Base-by-base conservation (phyloP, 2,888 invertebrate species). In the Spicauda simplicius region DNA sequence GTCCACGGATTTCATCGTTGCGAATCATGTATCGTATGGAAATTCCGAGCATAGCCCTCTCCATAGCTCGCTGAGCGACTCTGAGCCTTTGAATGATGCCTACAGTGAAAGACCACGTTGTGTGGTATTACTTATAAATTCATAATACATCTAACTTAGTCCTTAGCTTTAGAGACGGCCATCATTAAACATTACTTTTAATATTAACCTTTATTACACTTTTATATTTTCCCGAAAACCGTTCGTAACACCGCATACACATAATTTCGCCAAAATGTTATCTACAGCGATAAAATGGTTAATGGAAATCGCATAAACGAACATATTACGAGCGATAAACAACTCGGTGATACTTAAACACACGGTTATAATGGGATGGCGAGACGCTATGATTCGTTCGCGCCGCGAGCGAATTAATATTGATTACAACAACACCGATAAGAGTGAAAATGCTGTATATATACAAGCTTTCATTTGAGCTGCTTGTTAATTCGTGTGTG, bases 361-460 rank as follows among this genome's bases (percentile, higher is more conserved):
- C 57, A 64, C 64, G 64, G 10, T 52, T 52, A 52, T 64, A 64
- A 64, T 64, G 57, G 64, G 25, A 50, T 30, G 56, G 33, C 56
- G 56, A 56, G 57, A 57, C 57, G 57, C 57, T 64, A 58, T 37
- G 64, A 57, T 52, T 37, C 57, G 64, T 50, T 64, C 50, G 50
- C 64, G 57, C 64, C 64, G 57, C 56, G 33, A 64, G 64, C 56
- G 57, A 64, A 64, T 64, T 57, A 37, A 64, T 64, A 64, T 57
- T 64, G 56, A 64, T 64, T 57, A 57, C 37, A 20, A 64, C 33
- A 19, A 33, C 19, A 4, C 20, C 56, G 16, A 20, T 64, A 33
- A 3, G 19, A 37, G n/a, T 57, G 57, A 16, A 64, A 11, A 50
- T 50, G 50, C 56, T 48, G 48, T 7, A 16, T 6, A 6, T 16